Conservation (phyloP, 2,797 vertebrate genomes). For the Nasua narica region DNA sequence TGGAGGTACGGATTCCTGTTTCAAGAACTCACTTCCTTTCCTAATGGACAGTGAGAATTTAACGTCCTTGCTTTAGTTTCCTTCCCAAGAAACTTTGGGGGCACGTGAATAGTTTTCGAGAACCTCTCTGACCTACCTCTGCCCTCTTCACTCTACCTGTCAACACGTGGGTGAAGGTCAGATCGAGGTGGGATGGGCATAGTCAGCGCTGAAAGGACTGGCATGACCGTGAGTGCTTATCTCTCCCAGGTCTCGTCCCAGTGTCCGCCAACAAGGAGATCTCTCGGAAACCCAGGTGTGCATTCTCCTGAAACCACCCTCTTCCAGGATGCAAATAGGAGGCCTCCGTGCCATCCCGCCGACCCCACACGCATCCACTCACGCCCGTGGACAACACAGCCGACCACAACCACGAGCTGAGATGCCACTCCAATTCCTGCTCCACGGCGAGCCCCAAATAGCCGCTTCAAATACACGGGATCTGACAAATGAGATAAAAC, state of each 20-base stretch:
- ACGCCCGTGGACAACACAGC: neutral
- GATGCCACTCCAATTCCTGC: rapidly evolving
- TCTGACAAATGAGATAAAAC: neutral
- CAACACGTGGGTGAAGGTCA: rapidly evolving
- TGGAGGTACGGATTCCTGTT: neutral
- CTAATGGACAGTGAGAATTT: neutral
- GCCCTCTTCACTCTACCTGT: neutral
- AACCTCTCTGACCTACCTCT: neutral
- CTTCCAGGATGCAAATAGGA: neutral
- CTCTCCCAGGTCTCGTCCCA: neutral
- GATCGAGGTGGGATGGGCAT: too few relatives aligned
- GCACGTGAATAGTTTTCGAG: rapidly evolving
- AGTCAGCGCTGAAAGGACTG: neutral
- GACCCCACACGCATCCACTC: rapidly evolving
- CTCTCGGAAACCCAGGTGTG: neutral
- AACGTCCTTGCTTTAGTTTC: neutral
- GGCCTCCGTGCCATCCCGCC: neutral
- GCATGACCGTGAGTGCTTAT: rapidly evolving
- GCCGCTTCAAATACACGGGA: neutral
- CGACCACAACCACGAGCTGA: too few relatives aligned
- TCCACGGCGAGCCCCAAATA: neutral
- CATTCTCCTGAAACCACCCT: neutral
- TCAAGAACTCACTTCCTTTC: neutral
- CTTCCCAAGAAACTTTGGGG: neutral
- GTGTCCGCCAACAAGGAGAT: neutral